These are phyloP conservation scores for Frankliniella intonsa DNA, from an alignment of 2,888 invertebrate species.

Conservation along the genomic window DNA sequence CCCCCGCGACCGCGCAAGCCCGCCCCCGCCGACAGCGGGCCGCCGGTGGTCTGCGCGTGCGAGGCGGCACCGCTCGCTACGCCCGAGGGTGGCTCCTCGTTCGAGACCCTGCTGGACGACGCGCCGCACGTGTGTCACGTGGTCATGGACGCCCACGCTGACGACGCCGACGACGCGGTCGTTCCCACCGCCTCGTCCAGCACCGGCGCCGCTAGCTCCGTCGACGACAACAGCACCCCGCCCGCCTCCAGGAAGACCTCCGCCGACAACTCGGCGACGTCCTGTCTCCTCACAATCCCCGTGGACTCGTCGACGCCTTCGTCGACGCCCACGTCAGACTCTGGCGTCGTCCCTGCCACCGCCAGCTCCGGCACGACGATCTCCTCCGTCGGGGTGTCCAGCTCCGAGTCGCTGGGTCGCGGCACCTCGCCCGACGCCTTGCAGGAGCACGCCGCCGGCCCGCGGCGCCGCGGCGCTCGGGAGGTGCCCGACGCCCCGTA, in stretches of 20 bases:
- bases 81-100: conserved; percentile 57
- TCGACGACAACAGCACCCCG: conserved; percentile 9
- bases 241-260: neutral
- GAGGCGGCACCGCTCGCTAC: conserved; percentile 54
- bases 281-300: neutral
- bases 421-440: neutral
- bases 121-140: neutral
- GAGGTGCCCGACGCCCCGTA: neutral
- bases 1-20: conserved; percentile 39
- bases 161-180: conserved; percentile 27
- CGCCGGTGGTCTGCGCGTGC: conserved; percentile 16
- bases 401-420: conserved; percentile 33
- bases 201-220: conserved; percentile 22
- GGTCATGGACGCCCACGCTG: neutral
- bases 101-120: conserved; percentile 48
- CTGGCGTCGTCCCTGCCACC: conserved; percentile 33
- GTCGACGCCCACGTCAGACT: conserved; percentile 34
- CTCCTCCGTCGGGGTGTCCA: conserved; percentile 34
- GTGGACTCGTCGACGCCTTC: conserved; percentile 20
- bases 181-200: conserved; percentile 1
- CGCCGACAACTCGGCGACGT: conserved; percentile 21
- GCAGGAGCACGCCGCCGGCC: neutral
- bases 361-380: conserved; percentile 35
- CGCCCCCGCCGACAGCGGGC: conserved; percentile 64
- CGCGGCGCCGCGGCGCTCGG: neutral